These are phyloP conservation scores for Battus philenor DNA, from an alignment of 1,140 invertebrate species.

Conservation along the genomic window DNA sequence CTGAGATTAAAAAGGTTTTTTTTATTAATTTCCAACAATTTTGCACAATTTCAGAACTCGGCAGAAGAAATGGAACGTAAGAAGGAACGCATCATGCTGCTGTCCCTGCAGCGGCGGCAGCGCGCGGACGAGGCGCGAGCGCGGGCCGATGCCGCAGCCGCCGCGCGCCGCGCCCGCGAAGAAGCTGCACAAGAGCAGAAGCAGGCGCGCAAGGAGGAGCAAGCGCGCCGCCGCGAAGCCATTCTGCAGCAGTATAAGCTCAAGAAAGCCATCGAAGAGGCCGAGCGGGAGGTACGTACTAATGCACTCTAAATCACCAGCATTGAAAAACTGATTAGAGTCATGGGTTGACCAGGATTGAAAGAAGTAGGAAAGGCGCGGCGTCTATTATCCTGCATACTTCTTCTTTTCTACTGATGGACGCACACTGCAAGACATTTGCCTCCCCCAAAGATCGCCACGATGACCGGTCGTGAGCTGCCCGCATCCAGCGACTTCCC, in stretches of 20 bases:
- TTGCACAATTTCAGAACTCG: conserved; percentile 77
- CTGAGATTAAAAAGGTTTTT: not conserved
- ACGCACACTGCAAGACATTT: no score
- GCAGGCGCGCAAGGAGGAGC: conserved; percentile 92
- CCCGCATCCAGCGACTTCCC: no score
- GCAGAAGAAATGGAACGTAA: conserved; percentile 93
- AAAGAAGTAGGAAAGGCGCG: no score
- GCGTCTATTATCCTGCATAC: no score
- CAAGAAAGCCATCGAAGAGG: conserved; percentile 95
- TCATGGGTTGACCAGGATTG: no score
- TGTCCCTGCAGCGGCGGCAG: conserved; percentile 90
- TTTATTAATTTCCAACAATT: not conserved
- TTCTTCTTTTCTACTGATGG: no score
- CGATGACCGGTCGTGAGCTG: no score
- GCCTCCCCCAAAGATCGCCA: no score
- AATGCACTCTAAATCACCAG: no score
- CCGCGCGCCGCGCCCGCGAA: conserved; percentile 85
- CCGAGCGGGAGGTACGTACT: conserved; percentile 88
- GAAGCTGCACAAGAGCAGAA: conserved; percentile 91
- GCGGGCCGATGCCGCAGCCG: conserved; percentile 89
- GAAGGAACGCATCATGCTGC: conserved; percentile 91
- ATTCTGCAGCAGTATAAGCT: conserved; percentile 97
- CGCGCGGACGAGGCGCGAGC: conserved; percentile 91
- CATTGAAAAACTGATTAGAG: no score
- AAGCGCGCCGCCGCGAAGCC: conserved; percentile 87